A percentile compares a stretch with the other conserved stretches of the same genome.
Evolutionary conservation across 2,888 invertebrate genomes (phyloP).

Genomic region (Nephrotoma flavescens): DNA sequence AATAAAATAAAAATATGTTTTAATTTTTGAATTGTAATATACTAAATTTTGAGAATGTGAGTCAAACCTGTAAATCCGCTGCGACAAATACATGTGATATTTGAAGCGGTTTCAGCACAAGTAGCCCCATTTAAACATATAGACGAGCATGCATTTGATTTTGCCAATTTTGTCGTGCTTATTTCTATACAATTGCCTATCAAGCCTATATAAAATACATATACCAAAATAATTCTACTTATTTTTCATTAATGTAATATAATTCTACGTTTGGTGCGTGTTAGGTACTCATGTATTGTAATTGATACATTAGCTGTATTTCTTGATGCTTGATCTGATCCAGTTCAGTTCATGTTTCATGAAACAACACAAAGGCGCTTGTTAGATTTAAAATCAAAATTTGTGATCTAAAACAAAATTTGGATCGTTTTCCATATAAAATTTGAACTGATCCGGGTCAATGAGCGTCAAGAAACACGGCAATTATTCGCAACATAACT

Average conservation of each 20-base stretch:
- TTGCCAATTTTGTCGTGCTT: constrained; percentile 23
- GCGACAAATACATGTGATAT: constrained; percentile 58
- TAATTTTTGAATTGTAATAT: neutral
- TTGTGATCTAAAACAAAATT: no score
- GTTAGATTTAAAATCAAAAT: no score
- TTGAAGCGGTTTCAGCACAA: constrained; percentile 47
- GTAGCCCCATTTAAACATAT: constrained; percentile 58
- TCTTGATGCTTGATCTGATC: no score
- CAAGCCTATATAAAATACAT: constrained; percentile 20
- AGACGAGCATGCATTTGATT: constrained; percentile 32
- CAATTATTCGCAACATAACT: neutral
- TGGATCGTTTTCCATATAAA: no score
- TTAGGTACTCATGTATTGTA: neutral
- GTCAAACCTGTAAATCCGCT: constrained; percentile 48
- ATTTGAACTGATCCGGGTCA: no score
- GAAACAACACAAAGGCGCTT: no score
- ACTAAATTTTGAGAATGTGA: neutral
- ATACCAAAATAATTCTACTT: neutral
- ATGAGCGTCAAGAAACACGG: no score
- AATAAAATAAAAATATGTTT: neutral
- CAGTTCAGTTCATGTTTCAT: no score
- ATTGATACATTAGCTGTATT: no score
- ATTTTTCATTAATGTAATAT: neutral
- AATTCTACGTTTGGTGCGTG: neutral
- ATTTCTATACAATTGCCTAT: constrained; percentile 31